These are phyloP conservation scores for Pangasius sanitwongsei DNA, from an alignment of 2,797 vertebrate genomes.

Conservation along the genomic window DNA sequence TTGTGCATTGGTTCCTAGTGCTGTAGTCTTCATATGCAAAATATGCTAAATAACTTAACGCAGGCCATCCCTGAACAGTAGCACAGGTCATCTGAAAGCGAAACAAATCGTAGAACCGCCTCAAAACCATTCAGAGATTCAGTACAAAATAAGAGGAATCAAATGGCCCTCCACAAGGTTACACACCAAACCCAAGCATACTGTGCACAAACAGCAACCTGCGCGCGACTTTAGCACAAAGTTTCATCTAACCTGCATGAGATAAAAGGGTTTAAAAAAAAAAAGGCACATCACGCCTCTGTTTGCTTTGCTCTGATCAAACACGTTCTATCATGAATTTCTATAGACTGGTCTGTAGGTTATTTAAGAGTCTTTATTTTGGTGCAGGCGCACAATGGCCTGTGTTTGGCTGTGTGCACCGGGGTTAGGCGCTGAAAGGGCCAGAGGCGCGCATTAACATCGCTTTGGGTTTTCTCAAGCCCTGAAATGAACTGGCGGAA, in stretches of 20 bases:
- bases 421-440: slow-evolving; percentile 77
- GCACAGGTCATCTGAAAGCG: slow-evolving; percentile 64
- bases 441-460: slow-evolving; percentile 82
- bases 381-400: slow-evolving; percentile 73
- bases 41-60: slow-evolving; percentile 30
- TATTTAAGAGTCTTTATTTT: slow-evolving; percentile 77
- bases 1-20: neutral
- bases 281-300: slow-evolving; percentile 74
- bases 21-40: neutral
- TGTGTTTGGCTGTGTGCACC: slow-evolving; percentile 74
- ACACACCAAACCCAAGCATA: slow-evolving; percentile 39
- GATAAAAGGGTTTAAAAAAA: slow-evolving; percentile 7
- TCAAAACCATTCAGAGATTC: slow-evolving; percentile 68
- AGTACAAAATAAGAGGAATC: slow-evolving; percentile 63
- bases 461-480: slow-evolving; percentile 80
- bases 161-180: slow-evolving; percentile 56
- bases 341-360: slow-evolving; percentile 76
- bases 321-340: slow-evolving; percentile 83
- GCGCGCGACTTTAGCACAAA: neutral
- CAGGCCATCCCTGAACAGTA: slow-evolving; percentile 31
- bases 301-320: slow-evolving; percentile 72
- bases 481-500: slow-evolving; percentile 80
- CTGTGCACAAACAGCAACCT: neutral
- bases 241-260: slow-evolving; percentile 14
- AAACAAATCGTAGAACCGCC: slow-evolving; percentile 78